Evolutionary conservation across 2,797 vertebrate genomes (phyloP), one percentile per base, ranked within the genome.

Genomic region (Eupleurogrammus muticus): DNA sequence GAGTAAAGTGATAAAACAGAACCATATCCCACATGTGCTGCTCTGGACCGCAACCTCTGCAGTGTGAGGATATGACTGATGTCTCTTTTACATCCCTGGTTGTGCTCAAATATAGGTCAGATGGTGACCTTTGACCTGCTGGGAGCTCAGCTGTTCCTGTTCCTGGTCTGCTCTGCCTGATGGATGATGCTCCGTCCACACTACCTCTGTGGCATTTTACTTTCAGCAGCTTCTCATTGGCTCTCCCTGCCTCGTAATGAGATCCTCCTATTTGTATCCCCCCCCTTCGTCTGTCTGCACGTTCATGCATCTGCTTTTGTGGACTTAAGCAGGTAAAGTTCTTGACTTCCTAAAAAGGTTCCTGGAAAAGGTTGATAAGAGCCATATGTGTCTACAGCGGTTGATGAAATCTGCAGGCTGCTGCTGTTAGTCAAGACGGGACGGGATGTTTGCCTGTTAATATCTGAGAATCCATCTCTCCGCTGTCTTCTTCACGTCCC

Each of bases 1-100:
- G 70, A 82, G 79, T 75, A 81, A 87, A 88, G 81, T 57, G 77
- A 86, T 87, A 87, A 90, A 92, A 77, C 85, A 87, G 83, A 89
- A 49, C 77, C 35, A 13, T 66, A 64, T 75, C 72, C 85, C 84
- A 84, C 64, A 84, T 89, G 82, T 80, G 77, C 77, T 80, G 19
- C 57, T 73, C 61, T 38, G 61, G 70, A 44, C 56, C 19, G 20
- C 63, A 82, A 24, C 46, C 70, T 77, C 40, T 67, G 53, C 64
- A 53, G 71, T 58, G 67, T 51, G 34, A 62, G 51, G 63, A 81
- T 81, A 73, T 85, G 86, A 89, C 70, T 79, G 81, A 91, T 87
- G 79, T 82, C 81, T 87, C 78, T 79, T 76, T 85, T 88, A 80
- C 72, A 60, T 80, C 77, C 70, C 78, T 63, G 40, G 16, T 80